Conservation (phyloP, 2,888 invertebrate genomes). For the Buathra laborator region DNA sequence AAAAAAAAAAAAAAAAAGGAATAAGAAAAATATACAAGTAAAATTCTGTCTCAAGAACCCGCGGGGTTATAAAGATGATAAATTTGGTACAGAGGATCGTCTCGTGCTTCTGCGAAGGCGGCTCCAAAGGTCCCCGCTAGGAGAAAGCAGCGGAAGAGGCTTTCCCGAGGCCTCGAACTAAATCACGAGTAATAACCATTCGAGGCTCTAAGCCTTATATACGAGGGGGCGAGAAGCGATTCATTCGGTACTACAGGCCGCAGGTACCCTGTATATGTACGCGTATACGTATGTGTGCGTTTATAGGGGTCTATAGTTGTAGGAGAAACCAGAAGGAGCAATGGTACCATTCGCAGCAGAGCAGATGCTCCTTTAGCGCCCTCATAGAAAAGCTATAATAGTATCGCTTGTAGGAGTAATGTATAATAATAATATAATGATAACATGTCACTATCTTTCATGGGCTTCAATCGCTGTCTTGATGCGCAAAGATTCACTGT, state of each 20-base stretch:
- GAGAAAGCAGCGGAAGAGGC: slow-evolving; percentile 38
- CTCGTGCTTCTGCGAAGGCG: slow-evolving; percentile 35
- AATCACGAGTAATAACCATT: slow-evolving; percentile 78
- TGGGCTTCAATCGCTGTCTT: slow-evolving; percentile 27
- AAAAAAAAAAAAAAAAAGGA: neutral
- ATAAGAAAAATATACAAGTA: slow-evolving; percentile 6
- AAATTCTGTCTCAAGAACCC: neutral
- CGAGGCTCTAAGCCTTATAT: slow-evolving; percentile 76
- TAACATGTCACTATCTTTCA: slow-evolving; percentile 18
- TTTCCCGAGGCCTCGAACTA: slow-evolving; percentile 71
- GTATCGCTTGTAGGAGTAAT: slow-evolving; percentile 34
- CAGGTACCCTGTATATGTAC: slow-evolving; percentile 49
- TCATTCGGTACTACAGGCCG: slow-evolving; percentile 70
- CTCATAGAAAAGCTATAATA: slow-evolving; percentile 44
- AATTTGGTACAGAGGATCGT: slow-evolving; percentile 48
- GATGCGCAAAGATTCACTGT: slow-evolving; percentile 37
- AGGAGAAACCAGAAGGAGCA: slow-evolving; percentile 14
- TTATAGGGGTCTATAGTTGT: neutral
- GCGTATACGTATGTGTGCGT: neutral
- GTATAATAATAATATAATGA: slow-evolving; percentile 27
- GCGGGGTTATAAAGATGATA: slow-evolving; percentile 45
- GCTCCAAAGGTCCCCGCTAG: slow-evolving; percentile 38
- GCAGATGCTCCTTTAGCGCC: slow-evolving; percentile 46
- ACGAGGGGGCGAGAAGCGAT: slow-evolving; percentile 73
- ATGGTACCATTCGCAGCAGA: slow-evolving; percentile 13